These are phyloP conservation scores for Festucalex cinctus DNA, from an alignment of 2,113 vertebrate genomes.

Conservation along the genomic window DNA sequence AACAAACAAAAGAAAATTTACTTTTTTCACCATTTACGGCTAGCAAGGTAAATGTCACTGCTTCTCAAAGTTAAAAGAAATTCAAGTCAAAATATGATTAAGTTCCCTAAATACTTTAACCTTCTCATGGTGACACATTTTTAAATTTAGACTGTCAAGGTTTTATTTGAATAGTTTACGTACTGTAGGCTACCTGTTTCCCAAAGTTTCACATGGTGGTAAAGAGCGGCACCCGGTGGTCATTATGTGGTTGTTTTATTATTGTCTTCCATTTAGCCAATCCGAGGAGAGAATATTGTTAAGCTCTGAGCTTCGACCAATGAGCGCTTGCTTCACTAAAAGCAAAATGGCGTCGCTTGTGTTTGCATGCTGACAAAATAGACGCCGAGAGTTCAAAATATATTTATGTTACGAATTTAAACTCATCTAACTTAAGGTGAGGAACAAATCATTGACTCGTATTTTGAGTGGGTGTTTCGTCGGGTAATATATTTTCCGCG, in stretches of 20 bases:
- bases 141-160: not conserved
- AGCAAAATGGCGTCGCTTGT: constrained; percentile 17
- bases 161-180: not conserved
- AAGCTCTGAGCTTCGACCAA: constrained; percentile 16
- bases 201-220: not conserved
- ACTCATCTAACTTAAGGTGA: constrained; percentile 24
- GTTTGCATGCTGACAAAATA: not conserved
- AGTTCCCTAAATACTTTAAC: not conserved
- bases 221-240: constrained; percentile 42
- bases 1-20: no score
- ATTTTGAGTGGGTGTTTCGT: not conserved
- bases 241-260: not conserved
- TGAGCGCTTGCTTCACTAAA: constrained; percentile 17
- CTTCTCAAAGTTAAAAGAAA: not conserved
- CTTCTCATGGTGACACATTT: not conserved
- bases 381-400: not conserved
- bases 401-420: not conserved
- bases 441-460: not conserved
- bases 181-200: no score
- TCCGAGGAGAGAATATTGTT: constrained; percentile 25
- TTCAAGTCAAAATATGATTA: not conserved
- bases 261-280: constrained; percentile 24
- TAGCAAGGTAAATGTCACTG: no score
- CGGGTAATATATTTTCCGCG: not conserved
- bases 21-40: no score